phyloP scores from a whole-genome alignment of 2,888 invertebrate genomes.

The Perithous albicinctus region DNA sequence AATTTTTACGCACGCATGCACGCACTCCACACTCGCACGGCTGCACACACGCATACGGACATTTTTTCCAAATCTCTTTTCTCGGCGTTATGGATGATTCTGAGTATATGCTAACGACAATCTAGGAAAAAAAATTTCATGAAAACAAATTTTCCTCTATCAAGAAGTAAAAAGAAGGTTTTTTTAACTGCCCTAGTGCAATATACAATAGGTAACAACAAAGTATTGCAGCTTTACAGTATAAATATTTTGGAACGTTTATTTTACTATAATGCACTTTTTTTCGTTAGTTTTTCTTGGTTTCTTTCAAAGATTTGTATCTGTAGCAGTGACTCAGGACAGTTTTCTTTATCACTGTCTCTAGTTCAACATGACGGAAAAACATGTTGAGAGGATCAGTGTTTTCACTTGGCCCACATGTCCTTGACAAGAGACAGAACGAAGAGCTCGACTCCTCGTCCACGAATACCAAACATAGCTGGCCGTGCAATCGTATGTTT shows the following conservation, averaged over 20 bases:
- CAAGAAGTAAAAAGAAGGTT: too few relatives aligned
- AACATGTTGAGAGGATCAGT: conserved; percentile 51
- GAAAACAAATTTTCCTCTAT: too few relatives aligned
- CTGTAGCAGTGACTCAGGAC: conserved; percentile 33
- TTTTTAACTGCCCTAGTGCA: too few relatives aligned
- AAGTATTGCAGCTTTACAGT: background rate
- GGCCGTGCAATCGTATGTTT: conserved; percentile 45
- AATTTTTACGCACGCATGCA: too few relatives aligned
- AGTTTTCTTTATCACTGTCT: conserved; percentile 26
- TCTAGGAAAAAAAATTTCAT: too few relatives aligned
- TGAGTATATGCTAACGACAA: too few relatives aligned
- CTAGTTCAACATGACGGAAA: background rate
- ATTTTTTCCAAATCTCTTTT: too few relatives aligned
- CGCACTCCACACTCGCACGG: too few relatives aligned
- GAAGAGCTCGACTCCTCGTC: conserved; percentile 8
- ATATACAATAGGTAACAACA: background rate
- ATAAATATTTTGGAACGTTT: background rate
- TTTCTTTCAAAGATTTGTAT: conserved; percentile 22
- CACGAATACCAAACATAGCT: background rate
- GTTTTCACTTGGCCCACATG: conserved; percentile 43
- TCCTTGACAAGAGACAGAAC: conserved; percentile 31
- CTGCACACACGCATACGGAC: too few relatives aligned
- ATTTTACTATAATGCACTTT: conserved; percentile 15
- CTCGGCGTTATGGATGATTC: too few relatives aligned
- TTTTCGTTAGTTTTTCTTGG: conserved; percentile 31